Conservation (phyloP, 2,888 invertebrate genomes). For the Phragmatobia fuliginosa region DNA sequence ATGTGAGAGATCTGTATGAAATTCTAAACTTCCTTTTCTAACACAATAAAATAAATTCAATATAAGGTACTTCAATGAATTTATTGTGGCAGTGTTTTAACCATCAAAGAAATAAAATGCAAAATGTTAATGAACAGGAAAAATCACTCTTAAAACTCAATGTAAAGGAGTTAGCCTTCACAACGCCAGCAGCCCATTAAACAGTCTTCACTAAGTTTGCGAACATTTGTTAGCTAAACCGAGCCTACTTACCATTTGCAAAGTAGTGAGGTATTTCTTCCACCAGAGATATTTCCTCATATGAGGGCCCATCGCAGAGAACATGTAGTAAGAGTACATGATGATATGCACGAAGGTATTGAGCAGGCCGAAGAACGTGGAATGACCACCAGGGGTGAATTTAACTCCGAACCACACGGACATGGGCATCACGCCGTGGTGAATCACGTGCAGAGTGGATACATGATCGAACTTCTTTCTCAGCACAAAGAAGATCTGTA, state of each 20-base stretch:
- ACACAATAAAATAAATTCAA: background rate
- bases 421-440: conserved; percentile 99
- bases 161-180: conserved; percentile 1
- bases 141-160: background rate
- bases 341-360: conserved; percentile 99
- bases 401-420: conserved; percentile 99
- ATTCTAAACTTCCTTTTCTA: background rate
- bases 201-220: background rate
- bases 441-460: conserved; percentile 97
- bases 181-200: background rate
- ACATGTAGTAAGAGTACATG: conserved; percentile 97
- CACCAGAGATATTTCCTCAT: conserved; percentile 97
- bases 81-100: background rate
- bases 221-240: background rate
- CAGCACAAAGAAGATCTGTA: conserved; percentile 96
- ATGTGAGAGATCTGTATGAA: background rate
- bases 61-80: too few species aligned
- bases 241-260: conserved; percentile 92
- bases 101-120: background rate
- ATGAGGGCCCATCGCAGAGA: conserved; percentile 95
- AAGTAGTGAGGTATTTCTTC: conserved; percentile 97
- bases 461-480: conserved; percentile 98
- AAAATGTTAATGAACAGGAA: background rate
- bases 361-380: conserved; percentile 97
- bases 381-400: conserved; percentile 98